Conservation (phyloP, 1,140 invertebrate species). For the Saxidomus purpurata region DNA sequence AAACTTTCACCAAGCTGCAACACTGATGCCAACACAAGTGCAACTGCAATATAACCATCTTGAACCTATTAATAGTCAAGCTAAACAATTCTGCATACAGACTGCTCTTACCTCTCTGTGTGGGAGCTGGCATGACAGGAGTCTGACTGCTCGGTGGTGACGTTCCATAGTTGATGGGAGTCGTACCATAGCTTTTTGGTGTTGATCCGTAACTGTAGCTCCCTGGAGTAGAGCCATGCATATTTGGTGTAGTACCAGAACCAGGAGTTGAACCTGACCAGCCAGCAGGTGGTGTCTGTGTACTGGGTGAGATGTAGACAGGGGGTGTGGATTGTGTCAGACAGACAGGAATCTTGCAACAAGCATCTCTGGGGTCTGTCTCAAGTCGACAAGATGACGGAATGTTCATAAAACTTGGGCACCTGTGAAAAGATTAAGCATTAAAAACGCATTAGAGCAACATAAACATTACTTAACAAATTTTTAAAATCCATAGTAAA, state of each 20-base stretch:
- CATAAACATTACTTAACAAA: too few relatives aligned
- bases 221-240: neutral
- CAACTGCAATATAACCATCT: too few relatives aligned
- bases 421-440: slow-evolving; percentile 71
- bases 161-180: too few relatives aligned
- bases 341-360: slow-evolving; percentile 76
- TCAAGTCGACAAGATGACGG: slow-evolving; percentile 75
- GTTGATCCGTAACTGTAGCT: neutral
- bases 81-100: too few relatives aligned
- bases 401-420: slow-evolving; percentile 68
- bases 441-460: neutral
- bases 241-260: slow-evolving; percentile 10
- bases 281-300: neutral
- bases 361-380: slow-evolving; percentile 74
- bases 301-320: neutral
- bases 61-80: too few relatives aligned
- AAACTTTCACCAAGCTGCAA: too few relatives aligned
- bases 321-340: slow-evolving; percentile 46
- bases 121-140: neutral
- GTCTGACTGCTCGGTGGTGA: neutral
- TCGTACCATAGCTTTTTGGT: neutral
- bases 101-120: neutral
- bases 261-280: neutral
- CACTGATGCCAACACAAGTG: too few relatives aligned
- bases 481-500: too few relatives aligned